A percentile compares a stretch with the other conserved stretches of the same genome.
Evolutionary conservation across 2,113 vertebrate species (phyloP).

Genomic region (Notarius quadriscutis): DNA sequence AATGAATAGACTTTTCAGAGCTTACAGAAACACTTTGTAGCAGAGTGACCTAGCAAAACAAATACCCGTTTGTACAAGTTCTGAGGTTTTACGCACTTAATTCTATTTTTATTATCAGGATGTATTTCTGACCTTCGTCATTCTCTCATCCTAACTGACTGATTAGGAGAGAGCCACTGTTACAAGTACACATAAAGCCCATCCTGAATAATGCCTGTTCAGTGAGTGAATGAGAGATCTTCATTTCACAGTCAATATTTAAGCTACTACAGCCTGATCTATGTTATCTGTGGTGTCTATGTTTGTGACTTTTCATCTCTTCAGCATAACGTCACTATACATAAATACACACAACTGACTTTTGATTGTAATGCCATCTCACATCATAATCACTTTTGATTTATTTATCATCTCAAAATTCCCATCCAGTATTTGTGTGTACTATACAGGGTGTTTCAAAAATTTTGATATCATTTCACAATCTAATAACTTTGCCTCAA

Average conservation of each 20-base stretch:
- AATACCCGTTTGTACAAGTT: neutral
- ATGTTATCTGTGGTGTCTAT: neutral
- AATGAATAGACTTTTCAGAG: neutral
- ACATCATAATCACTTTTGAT: neutral
- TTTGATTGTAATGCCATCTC: neutral
- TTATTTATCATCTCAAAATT: neutral
- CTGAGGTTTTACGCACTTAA: neutral
- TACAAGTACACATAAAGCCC: constrained; percentile 1
- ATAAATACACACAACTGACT: neutral
- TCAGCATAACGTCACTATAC: neutral
- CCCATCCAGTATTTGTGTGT: neutral
- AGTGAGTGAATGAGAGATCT: neutral
- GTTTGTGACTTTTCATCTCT: neutral
- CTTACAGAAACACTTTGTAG: neutral
- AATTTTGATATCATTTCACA: too few species aligned
- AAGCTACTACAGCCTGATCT: neutral
- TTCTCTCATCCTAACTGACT: constrained; percentile 48
- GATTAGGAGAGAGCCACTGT: constrained; percentile 46
- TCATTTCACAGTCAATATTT: neutral
- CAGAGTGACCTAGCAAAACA: constrained; percentile 1
- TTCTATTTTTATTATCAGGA: constrained; percentile 1
- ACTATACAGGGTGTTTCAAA: too few species aligned
- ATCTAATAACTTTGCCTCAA: too few species aligned
- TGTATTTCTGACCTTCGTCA: neutral
- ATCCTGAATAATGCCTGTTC: constrained; percentile 21